Evolutionary conservation across 2,888 invertebrate species (phyloP).

Genomic region (Cabera pusaria): DNA sequence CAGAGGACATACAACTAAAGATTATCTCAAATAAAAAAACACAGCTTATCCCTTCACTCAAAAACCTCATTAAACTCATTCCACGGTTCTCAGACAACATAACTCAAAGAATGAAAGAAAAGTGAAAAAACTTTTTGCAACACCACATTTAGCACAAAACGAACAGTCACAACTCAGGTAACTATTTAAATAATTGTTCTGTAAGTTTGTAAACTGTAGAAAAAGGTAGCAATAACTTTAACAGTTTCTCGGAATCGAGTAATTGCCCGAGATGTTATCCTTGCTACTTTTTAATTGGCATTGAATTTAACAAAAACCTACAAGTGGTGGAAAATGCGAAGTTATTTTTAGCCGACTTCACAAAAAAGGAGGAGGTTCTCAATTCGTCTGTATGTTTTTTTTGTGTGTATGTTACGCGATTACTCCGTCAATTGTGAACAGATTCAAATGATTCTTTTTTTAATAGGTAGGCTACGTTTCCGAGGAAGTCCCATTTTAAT

Average conservation of each 20-base stretch:
- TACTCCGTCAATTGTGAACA: too few species aligned
- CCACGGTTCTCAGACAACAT: slow-evolving; percentile 11
- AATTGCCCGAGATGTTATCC: slow-evolving; percentile 1
- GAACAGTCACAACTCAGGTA: slow-evolving; percentile 29
- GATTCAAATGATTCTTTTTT: too few species aligned
- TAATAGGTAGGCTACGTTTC: too few species aligned
- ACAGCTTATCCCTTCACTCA: too few species aligned
- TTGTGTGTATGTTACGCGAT: too few species aligned
- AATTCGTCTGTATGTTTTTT: too few species aligned
- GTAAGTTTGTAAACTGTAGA: slow-evolving; percentile 13
- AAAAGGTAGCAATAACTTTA: slow-evolving; percentile 7
- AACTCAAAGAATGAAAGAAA: slow-evolving; percentile 20
- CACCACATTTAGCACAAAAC: slow-evolving; percentile 14
- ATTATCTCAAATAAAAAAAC: too few species aligned
- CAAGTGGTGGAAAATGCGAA: background rate
- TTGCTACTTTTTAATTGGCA: slow-evolving; percentile 1
- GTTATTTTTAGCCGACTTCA: too few species aligned
- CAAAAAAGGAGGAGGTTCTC: too few species aligned
- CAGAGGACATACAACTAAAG: too few species aligned
- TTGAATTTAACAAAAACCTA: slow-evolving; percentile 1
- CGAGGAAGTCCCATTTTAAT: too few species aligned
- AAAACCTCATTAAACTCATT: slow-evolving; percentile 11
- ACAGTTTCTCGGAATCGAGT: slow-evolving; percentile 14
- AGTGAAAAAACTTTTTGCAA: slow-evolving; percentile 22
- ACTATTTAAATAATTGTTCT: slow-evolving; percentile 18